Percentiles rank a stretch among this genome's conserved stretches.
phyloP scores from a whole-genome alignment of 2,113 vertebrate genomes.

The Xiphophorus hellerii region DNA sequence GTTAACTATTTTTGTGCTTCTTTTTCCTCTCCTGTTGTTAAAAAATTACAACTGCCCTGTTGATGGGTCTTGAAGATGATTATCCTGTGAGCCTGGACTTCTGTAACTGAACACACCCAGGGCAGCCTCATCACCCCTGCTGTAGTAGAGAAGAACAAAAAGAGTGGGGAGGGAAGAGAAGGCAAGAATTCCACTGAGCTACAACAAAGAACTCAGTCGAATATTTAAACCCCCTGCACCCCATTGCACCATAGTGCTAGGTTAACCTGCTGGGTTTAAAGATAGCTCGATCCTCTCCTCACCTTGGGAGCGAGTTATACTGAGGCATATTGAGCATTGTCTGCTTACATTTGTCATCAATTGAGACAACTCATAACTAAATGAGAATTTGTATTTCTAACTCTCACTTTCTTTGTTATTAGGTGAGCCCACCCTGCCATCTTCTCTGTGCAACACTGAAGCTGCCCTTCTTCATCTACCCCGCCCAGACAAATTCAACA shows the following conservation, averaged over 20 bases:
- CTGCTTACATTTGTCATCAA: slow-evolving; percentile 78
- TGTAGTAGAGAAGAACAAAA: slow-evolving; percentile 76
- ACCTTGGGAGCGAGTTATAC: slow-evolving; percentile 78
- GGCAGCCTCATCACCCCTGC: slow-evolving; percentile 71
- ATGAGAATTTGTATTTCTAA: slow-evolving; percentile 66
- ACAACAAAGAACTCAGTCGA: slow-evolving; percentile 72
- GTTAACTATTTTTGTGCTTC: background rate
- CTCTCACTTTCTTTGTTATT: slow-evolving; percentile 64
- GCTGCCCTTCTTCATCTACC: slow-evolving; percentile 67
- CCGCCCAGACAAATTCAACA: slow-evolving; percentile 81
- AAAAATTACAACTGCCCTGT: slow-evolving; percentile 59
- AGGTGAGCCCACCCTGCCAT: slow-evolving; percentile 15
- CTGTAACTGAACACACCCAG: slow-evolving; percentile 68
- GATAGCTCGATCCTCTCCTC: slow-evolving; percentile 73
- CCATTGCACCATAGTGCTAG: slow-evolving; percentile 20
- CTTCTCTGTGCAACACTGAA: slow-evolving; percentile 60
- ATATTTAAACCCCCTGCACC: slow-evolving; percentile 23
- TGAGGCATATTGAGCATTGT: slow-evolving; percentile 80
- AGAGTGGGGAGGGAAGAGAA: slow-evolving; percentile 55
- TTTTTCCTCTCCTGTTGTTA: slow-evolving; percentile 30
- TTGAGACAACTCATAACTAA: slow-evolving; percentile 56
- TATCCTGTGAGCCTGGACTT: slow-evolving; percentile 71
- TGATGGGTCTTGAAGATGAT: slow-evolving; percentile 73
- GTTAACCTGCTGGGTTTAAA: slow-evolving; percentile 54
- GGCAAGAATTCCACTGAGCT: slow-evolving; percentile 70